phyloP scores from a whole-genome alignment of 2,797 vertebrate genomes.

The Tapera naevia region DNA sequence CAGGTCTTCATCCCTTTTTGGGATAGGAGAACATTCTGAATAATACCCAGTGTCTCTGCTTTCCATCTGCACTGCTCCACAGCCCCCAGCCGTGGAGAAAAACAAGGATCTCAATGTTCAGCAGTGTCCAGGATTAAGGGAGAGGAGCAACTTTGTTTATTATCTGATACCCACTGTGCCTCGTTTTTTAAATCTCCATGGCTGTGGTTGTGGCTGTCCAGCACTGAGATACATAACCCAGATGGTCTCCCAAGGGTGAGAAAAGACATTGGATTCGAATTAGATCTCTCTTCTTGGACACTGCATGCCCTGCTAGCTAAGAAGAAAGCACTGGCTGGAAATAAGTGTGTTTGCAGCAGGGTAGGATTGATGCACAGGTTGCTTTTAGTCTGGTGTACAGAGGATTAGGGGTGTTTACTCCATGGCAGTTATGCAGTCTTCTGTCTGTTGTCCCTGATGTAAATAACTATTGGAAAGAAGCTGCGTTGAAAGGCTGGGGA shows the following conservation, averaged over 20 bases:
- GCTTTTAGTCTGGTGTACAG: not conserved
- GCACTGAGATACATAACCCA: not conserved
- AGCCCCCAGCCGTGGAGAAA: not conserved
- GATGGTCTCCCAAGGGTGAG: not conserved
- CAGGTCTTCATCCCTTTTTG: not conserved
- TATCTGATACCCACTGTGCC: not conserved
- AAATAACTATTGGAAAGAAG: not conserved
- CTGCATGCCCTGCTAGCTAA: not conserved
- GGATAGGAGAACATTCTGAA: not conserved
- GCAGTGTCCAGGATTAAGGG: not conserved
- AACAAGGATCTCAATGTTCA: not conserved
- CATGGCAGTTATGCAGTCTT: fast-evolving
- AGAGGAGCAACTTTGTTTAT: not conserved
- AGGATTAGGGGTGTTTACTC: not conserved
- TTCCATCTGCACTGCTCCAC: not conserved
- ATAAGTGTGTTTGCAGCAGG: not conserved
- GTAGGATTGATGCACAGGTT: not conserved
- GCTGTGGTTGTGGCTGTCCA: not conserved
- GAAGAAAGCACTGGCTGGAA: not conserved
- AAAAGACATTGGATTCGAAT: not conserved
- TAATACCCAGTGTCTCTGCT: not conserved
- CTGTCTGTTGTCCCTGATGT: not conserved
- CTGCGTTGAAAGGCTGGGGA: not conserved
- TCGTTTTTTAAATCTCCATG: not conserved
- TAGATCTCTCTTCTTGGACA: not conserved